A percentile compares a stretch with the other conserved stretches of the same genome.
Evolutionary conservation across 2,113 vertebrate species (phyloP).

Genomic region (Ictalurus furcatus): DNA sequence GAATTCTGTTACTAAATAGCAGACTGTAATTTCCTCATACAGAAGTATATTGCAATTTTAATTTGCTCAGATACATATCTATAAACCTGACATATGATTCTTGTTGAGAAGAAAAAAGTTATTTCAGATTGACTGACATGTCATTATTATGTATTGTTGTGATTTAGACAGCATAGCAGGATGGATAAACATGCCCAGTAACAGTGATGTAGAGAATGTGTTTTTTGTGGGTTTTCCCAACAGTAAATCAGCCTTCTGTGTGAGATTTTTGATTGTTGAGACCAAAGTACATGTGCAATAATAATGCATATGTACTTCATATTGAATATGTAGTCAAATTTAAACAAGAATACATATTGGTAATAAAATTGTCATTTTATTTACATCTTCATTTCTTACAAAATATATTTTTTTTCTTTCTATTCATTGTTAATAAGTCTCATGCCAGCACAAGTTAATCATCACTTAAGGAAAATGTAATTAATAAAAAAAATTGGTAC

Average conservation of each 20-base stretch:
- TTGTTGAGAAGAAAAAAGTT: not conserved
- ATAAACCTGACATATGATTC: not conserved
- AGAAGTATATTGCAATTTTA: not conserved
- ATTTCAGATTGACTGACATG: not conserved
- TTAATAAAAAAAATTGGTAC: constrained; percentile 7
- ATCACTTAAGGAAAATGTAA: not conserved
- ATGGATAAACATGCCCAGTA: not conserved
- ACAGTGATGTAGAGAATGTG: not conserved
- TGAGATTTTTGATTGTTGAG: not conserved
- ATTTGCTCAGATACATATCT: not conserved
- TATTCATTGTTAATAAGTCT: not conserved
- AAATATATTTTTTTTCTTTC: not conserved
- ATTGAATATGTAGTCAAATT: not conserved
- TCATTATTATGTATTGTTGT: constrained; percentile 14
- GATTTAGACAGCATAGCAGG: constrained; percentile 3
- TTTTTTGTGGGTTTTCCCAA: not conserved
- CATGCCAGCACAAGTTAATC: not conserved
- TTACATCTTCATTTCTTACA: not conserved
- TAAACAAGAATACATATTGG: not conserved
- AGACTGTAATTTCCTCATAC: not conserved
- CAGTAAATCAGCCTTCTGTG: not conserved
- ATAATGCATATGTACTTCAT: not conserved
- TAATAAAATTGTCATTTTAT: not conserved
- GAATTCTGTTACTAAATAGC: not conserved
- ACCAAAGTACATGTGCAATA: not conserved